phyloP scores from a whole-genome alignment of 2,888 invertebrate genomes.

The Pogonocherus hispidulus region DNA sequence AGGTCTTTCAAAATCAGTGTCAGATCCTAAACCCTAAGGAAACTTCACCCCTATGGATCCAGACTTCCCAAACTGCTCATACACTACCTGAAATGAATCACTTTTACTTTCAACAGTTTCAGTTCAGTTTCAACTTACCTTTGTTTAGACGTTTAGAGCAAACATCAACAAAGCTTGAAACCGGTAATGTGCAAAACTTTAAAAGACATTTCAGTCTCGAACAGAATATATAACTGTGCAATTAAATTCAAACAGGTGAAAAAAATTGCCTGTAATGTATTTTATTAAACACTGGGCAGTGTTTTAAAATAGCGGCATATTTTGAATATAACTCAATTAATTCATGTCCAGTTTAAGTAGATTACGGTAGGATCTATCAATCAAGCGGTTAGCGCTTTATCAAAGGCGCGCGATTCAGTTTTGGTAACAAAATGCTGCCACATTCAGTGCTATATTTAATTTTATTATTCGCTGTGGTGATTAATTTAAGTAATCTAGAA shows the following conservation, averaged over 20 bases:
- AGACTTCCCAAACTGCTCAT: too few relatives aligned
- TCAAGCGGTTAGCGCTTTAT: not conserved
- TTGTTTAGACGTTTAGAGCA: too few relatives aligned
- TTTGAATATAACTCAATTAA: not conserved
- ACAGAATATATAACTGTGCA: too few relatives aligned
- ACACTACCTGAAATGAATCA: too few relatives aligned
- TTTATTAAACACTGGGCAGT: not conserved
- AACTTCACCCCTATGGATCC: too few relatives aligned
- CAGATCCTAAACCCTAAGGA: too few relatives aligned
- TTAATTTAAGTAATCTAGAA: not conserved
- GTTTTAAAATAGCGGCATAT: not conserved
- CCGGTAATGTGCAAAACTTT: too few relatives aligned
- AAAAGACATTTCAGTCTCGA: too few relatives aligned
- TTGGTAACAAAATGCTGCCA: not conserved
- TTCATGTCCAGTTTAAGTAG: not conserved
- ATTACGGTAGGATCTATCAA: not conserved
- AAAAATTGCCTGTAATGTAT: not conserved
- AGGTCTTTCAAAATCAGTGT: too few relatives aligned
- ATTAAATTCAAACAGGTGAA: not conserved
- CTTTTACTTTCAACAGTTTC: too few relatives aligned
- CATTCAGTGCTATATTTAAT: not conserved
- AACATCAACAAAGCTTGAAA: too few relatives aligned
- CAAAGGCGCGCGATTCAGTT: not conserved
- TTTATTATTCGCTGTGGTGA: not conserved
- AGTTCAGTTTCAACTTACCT: too few relatives aligned